Base-by-base conservation (phyloP, 2,888 invertebrate species). In the Rotaria magnacalcarata region DNA sequence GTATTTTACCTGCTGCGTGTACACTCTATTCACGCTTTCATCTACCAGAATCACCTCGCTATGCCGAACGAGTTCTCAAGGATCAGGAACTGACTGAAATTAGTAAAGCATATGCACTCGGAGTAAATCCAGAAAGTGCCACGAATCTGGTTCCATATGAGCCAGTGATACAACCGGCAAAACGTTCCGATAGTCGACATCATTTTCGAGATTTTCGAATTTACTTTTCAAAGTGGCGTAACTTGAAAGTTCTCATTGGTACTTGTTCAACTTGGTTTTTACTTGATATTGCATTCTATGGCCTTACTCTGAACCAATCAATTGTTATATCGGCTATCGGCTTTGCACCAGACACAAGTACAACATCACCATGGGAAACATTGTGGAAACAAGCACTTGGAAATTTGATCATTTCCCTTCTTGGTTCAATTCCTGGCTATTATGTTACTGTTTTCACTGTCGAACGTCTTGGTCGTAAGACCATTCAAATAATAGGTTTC, bases 221-320 rank as follows among this genome's bases (percentile, higher is more conserved):
- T 34, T 60, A 86, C 50, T 86, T 86, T 86, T 84, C 84, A 84
- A 84, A 84, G 58, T 86, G 86, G 86, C 84, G 84, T 47, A n/a
- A 84, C 52, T 84, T 86, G 16, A 86, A 86, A 84, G 52, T 86
- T 27, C 19, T 86, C 5, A 10, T 86, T 56, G 86, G 52, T 10
- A 86, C 86, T 14, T 86, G 84, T 8, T 43, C 84, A 58, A 52
- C 86, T 43, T 86, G 86, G 86, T 86, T 86, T 74, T 50, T 43
- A 52, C 84, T 86, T 52, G 86, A 86, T 67, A 80, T 84, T 60
- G 86, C 56, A 10, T 86, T 86, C 34, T 86, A 86, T 74, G 86
- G 86, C 16, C 50, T 86, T 27, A 60, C 84, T 58, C 43, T 86
- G 10, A 86, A 86, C 34, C n/a, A 84, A 58, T 56, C 84, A 67